Base-by-base conservation (phyloP, 1,140 invertebrate species). In the Rhizoglyphus robini region DNA sequence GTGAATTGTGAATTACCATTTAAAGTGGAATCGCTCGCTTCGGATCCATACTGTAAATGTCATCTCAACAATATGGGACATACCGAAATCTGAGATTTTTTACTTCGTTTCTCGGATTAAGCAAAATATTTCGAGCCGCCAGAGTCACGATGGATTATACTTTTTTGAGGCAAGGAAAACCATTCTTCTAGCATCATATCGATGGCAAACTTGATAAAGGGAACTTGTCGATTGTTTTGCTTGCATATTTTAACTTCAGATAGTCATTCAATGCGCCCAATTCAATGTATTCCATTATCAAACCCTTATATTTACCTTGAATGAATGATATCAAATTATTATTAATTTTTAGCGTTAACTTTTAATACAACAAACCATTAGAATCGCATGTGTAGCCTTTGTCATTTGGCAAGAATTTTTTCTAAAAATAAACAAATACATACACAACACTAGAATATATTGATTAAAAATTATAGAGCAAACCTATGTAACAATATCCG, bases 81-180 rank as follows among this genome's bases (percentile, higher is more conserved):
- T 77, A 5, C 90, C 90, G 77, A 94, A 95, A 75, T 94, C 90
- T 3, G 88, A 88, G 65, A 95, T 93, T 77, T n/a, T 95, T 94
- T 0, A 92, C 87, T 70, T 81, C 79, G 70, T 83, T 79, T 58
- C 88, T 84, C 71, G 83, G 82, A 3, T 85, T 84, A 0, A 94
- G 88, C 29, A 94, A 76, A 73, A 94, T 87, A 75, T 95, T 95
- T 65, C 90, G 78, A 1, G 90, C 85, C 27, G 75, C 76, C 23
- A 76, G n/a, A 63, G 76, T 93, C 89, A 49, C 90, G 78, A 75
- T 95, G 90, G 23, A 95, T 88, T 38, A 94, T 69, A 13, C 20
- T n/a, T 18, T 72, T 85, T 86, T 0, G 77, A 78, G 8, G 85
- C 86, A 63, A 95, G 79, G 75, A 93, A 92, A 49, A 88, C 83